Percentiles rank a stretch among this genome's conserved stretches.
Evolutionary conservation across 30 jellyfish, hydroid and myxozoan genomes (phyloP).

Genomic region (Nemopilema nomurai): DNA sequence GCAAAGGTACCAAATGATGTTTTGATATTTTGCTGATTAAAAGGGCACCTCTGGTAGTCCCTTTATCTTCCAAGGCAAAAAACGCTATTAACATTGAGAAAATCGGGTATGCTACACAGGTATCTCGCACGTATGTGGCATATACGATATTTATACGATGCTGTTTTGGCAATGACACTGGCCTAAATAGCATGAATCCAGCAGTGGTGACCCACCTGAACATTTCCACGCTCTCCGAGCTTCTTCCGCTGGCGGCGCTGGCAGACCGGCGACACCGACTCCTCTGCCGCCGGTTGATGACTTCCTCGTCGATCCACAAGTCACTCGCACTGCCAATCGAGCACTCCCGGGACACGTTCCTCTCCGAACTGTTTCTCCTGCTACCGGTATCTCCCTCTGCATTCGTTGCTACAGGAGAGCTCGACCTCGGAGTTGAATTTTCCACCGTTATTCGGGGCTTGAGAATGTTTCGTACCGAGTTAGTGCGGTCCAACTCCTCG

Average conservation of each 20-base stretch:
- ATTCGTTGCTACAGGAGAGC: not conserved
- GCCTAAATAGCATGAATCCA: no score
- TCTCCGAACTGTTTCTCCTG: not conserved
- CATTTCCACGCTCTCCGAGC: conserved; percentile 39
- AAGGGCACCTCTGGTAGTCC: no score
- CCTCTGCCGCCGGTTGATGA: conserved; percentile 3
- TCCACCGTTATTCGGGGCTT: conserved; percentile 46
- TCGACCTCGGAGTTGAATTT: conserved; percentile 46
- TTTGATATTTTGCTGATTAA: no score
- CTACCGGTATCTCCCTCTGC: not conserved
- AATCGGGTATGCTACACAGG: no score
- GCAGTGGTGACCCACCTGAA: conserved; percentile 3
- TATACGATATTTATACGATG: no score
- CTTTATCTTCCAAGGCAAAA: no score
- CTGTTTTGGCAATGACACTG: no score
- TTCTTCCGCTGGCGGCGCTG: conserved; percentile 46
- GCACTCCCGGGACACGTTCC: conserved; percentile 50
- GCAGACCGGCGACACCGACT: conserved; percentile 38
- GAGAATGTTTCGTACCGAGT: conserved; percentile 29
- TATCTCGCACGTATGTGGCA: no score
- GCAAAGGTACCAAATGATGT: no score
- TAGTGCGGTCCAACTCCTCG: conserved; percentile 4
- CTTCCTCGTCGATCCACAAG: conserved; percentile 69
- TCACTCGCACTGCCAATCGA: conserved; percentile 75
- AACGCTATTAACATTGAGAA: no score